Conservation (phyloP, 2,113 vertebrate genomes). For the Burhinus bistriatus region DNA sequence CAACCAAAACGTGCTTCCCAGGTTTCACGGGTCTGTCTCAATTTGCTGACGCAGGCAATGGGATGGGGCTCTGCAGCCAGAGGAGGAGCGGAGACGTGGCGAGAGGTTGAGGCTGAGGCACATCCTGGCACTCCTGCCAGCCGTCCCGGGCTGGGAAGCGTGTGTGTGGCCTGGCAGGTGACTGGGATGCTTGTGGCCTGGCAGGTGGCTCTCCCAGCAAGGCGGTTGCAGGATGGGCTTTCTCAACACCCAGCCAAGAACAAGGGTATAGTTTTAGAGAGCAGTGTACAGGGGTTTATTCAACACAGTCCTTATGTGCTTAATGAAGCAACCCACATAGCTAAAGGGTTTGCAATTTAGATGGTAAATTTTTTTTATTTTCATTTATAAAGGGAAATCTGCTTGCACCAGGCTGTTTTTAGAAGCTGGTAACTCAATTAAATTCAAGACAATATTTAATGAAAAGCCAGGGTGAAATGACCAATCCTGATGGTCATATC, state of each 20-base stretch:
- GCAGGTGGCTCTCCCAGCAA: neutral
- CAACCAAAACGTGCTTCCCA: neutral
- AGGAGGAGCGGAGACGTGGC: fast-evolving
- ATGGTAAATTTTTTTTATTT: neutral
- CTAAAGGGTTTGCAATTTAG: neutral
- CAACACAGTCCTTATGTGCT: neutral
- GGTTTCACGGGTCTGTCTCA: neutral
- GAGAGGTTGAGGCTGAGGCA: neutral
- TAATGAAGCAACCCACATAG: neutral
- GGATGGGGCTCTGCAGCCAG: neutral
- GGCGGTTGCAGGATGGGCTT: neutral
- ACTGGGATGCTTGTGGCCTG: neutral
- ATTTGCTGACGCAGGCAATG: neutral
- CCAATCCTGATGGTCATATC: neutral
- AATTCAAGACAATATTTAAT: slow-evolving; percentile 12
- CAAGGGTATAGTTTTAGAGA: neutral
- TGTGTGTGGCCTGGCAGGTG: neutral
- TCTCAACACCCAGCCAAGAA: neutral
- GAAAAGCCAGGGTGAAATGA: neutral
- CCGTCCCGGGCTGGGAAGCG: neutral
- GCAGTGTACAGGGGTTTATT: neutral
- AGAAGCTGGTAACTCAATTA: neutral
- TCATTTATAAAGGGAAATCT: neutral
- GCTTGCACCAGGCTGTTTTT: neutral
- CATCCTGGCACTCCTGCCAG: neutral